Percentiles rank a stretch among this genome's conserved stretches.
phyloP scores from a whole-genome alignment of 2,888 invertebrate genomes.

The Drosophila ezoana region DNA sequence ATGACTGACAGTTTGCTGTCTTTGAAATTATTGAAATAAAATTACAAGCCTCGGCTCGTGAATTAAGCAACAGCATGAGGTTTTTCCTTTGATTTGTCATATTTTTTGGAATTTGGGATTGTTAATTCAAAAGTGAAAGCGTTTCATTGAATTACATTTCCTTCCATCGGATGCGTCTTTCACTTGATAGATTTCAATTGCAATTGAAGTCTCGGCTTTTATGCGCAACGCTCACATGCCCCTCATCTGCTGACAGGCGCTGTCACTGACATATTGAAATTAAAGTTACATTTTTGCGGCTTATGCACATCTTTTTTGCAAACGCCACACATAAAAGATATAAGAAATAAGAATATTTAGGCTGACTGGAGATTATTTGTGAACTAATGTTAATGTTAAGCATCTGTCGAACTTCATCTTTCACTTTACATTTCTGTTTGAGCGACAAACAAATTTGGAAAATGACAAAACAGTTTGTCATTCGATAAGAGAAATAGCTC shows the following conservation, averaged over 20 bases:
- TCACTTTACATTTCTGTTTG: slow-evolving; percentile 41
- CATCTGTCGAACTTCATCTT: slow-evolving; percentile 40
- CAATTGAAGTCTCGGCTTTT: slow-evolving; percentile 15
- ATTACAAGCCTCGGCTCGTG: slow-evolving; percentile 44
- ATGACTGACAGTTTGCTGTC: slow-evolving; percentile 32
- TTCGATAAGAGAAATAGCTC: slow-evolving; percentile 37
- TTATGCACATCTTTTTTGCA: neutral
- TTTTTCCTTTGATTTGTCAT: slow-evolving; percentile 36
- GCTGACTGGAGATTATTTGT: neutral
- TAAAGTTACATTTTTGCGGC: slow-evolving; percentile 1
- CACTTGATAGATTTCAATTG: slow-evolving; percentile 32
- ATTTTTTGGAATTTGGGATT: neutral
- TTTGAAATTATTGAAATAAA: slow-evolving; percentile 42
- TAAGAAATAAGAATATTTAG: neutral
- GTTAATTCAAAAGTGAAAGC: slow-evolving; percentile 65
- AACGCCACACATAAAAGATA: neutral
- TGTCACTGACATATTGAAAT: slow-evolving; percentile 23
- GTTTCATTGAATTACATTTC: slow-evolving; percentile 50
- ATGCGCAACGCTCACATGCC: neutral
- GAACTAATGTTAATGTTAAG: slow-evolving; percentile 17
- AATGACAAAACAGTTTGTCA: slow-evolving; percentile 62
- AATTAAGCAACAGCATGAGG: slow-evolving; percentile 7
- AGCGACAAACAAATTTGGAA: slow-evolving; percentile 55
- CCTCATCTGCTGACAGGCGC: slow-evolving; percentile 6
- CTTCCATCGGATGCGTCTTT: slow-evolving; percentile 24